Percentiles rank a stretch among this genome's conserved stretches.
These are phyloP conservation scores for Pachymerium ferrugineum DNA, from an alignment of 2,888 invertebrate species.

Conservation along the genomic window DNA sequence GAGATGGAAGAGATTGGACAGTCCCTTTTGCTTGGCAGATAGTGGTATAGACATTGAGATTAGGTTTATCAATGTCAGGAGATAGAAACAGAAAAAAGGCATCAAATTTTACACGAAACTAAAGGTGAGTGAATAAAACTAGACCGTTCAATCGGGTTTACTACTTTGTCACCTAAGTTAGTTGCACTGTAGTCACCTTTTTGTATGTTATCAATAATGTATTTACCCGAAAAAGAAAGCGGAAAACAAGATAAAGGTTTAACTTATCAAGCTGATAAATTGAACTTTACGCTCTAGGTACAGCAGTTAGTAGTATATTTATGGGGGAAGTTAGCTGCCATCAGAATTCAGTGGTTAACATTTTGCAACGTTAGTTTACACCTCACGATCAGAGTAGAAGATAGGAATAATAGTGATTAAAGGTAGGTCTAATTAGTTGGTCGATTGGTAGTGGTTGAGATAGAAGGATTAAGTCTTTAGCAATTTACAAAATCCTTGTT, in stretches of 20 bases:
- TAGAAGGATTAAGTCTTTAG: neutral
- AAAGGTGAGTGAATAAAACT: neutral
- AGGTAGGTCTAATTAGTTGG: neutral
- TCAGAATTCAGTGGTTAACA: no score
- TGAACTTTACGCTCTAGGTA: no score
- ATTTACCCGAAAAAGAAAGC: no score
- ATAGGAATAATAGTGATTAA: neutral
- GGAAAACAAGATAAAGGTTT: no score
- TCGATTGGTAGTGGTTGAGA: conserved; percentile 10
- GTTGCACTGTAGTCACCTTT: neutral
- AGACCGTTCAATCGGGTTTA: no score
- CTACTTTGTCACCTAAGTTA: neutral
- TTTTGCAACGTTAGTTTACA: no score
- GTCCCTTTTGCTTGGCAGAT: neutral
- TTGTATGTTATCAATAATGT: neutral
- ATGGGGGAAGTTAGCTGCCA: no score
- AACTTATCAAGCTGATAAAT: no score
- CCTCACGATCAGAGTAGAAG: no score
- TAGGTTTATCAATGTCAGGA: conserved; percentile 11
- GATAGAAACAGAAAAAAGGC: neutral
- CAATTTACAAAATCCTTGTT: neutral
- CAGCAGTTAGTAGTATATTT: no score
- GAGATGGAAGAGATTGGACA: conserved; percentile 1
- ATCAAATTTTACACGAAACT: neutral
- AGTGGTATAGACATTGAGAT: neutral